Evolutionary conservation across 2,888 invertebrate species (phyloP), one percentile per base, ranked within the genome.

Genomic region (Periphyllus acericola): DNA sequence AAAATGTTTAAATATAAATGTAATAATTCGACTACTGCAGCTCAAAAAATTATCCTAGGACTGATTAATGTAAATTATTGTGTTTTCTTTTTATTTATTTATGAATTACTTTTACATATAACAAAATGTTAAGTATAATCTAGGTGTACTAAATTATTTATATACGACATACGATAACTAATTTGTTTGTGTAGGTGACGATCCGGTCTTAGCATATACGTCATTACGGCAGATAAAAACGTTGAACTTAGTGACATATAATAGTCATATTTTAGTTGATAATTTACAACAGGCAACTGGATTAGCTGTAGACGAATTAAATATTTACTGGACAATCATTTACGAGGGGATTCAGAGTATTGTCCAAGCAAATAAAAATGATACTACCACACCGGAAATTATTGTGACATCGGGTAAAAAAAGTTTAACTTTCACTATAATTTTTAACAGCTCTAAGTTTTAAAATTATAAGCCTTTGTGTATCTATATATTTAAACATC

Each of bases 241-340:
- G 0, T 91, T 94, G 14, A 94, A 94, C 90, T 90, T 96, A 19
- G 92, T 93, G 71, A 93, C 94, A 0, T 92, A 93, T 74, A 90
- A 93, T 3, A 92, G 93, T 91, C 91, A 92, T 85, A 91, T 90
- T 19, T 91, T 94, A 1, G 93, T 93, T 0, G 91, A 91, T 60
- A 92, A 93, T 89, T 91, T 94, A 46, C 93, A 93, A 72, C 93
- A 94, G 89, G 94, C 93, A 0, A 93, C 94, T 11, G 96, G 95
- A 0, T 94, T 97, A 0, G 92, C 95, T 0, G 94, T 93, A 90
- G 96, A 97, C 90, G 95, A 95, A 0, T 92, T 92, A 4, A 92
- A 94, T 90, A 91, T 96, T 52, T 97, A 96, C 91, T 97, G 96
- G 96, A 95, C 96, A 8, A 95, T 96, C 90, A 93, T 95, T 0